A percentile compares a stretch with the other conserved stretches of the same genome.
Conservation (phyloP, 2,888 invertebrate genomes). For the Bedellia somnulentella region DNA sequence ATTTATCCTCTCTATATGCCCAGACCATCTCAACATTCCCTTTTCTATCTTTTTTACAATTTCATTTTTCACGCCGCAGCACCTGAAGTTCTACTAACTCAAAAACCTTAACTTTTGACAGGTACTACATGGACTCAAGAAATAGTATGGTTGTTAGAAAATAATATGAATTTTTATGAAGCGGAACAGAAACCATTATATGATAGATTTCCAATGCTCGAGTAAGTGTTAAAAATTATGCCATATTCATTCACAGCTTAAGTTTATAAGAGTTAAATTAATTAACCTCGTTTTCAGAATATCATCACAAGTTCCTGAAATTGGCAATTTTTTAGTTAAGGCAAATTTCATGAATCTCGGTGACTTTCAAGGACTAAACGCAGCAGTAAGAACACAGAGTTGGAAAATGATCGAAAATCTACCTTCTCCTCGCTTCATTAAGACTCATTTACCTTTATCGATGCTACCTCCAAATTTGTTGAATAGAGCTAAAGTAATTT, state of each 20-base stretch:
- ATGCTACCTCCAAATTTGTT: constrained; percentile 55
- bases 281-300: constrained; percentile 18
- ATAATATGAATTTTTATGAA: constrained; percentile 61
- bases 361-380: constrained; percentile 36
- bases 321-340: constrained; percentile 37
- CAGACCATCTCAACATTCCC: no score
- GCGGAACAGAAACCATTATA: constrained; percentile 53
- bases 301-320: constrained; percentile 33
- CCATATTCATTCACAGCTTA: constrained; percentile 1
- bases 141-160: constrained; percentile 70
- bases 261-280: neutral
- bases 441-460: constrained; percentile 65
- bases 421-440: constrained; percentile 60
- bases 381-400: constrained; percentile 29
- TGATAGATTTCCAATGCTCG: constrained; percentile 71
- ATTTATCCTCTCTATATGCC: no score
- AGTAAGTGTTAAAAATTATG: no score
- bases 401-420: constrained; percentile 33
- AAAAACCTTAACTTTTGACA: no score
- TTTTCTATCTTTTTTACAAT: no score
- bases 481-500: constrained; percentile 61
- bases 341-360: constrained; percentile 39
- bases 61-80: no score
- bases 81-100: no score
- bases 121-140: constrained; percentile 81